phyloP scores from a whole-genome alignment of 1,140 invertebrate species.

The Aphelenchoides avenae region DNA sequence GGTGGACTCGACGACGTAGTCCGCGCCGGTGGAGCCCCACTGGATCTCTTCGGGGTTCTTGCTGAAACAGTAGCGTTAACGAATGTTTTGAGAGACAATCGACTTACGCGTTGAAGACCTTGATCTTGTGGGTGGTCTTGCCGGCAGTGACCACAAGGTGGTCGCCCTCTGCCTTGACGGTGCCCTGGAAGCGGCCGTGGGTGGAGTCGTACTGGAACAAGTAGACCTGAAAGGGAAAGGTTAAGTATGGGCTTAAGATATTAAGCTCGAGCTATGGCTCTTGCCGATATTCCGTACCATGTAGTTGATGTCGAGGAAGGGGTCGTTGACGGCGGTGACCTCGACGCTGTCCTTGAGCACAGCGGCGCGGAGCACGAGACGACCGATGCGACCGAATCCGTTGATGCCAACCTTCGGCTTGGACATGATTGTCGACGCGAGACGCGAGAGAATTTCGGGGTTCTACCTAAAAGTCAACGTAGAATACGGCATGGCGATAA shows the following conservation, averaged over 20 bases:
- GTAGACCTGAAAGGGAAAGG: constrained; percentile 71
- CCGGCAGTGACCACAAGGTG: constrained; percentile 69
- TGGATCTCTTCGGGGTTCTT: constrained; percentile 75
- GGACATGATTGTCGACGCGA: no score
- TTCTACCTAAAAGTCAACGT: no score
- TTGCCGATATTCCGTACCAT: constrained; percentile 62
- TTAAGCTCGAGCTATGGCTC: no score
- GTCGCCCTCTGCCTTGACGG: constrained; percentile 72
- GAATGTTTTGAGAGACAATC: no score
- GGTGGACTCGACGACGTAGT: constrained; percentile 93
- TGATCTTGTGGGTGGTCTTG: constrained; percentile 74
- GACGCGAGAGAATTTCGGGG: no score
- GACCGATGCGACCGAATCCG: constrained; percentile 87
- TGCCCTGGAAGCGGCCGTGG: constrained; percentile 82
- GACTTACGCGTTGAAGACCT: constrained; percentile 76
- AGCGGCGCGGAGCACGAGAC: constrained; percentile 81
- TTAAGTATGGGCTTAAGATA: no score
- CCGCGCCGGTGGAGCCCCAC: constrained; percentile 80
- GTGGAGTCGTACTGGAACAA: constrained; percentile 97
- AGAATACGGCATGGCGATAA: no score
- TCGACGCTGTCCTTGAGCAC: constrained; percentile 72
- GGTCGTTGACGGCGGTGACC: constrained; percentile 62
- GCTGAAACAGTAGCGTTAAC: constrained; percentile 38
- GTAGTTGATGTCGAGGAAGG: constrained; percentile 65
- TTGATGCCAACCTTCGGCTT: constrained; percentile 57